A percentile compares a stretch with the other conserved stretches of the same genome.
Evolutionary conservation across 1,140 invertebrate genomes (phyloP).

Genomic region (Drosophila bipectinata): DNA sequence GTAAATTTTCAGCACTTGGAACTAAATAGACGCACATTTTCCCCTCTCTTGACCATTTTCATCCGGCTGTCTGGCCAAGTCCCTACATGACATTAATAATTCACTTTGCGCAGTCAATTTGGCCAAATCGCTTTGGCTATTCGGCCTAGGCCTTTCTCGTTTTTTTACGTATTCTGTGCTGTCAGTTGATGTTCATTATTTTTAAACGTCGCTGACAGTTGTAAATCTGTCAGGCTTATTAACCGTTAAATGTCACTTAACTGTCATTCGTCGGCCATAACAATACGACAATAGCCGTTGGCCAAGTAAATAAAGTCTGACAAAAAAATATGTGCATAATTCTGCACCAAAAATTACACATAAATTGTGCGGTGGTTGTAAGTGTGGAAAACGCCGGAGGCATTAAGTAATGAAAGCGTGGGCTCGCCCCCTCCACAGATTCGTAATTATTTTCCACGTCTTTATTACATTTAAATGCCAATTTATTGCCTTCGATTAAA

Average conservation of each 20-base stretch:
- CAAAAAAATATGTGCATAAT: slow-evolving; percentile 75
- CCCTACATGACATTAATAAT: slow-evolving; percentile 78
- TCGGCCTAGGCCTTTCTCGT: slow-evolving; percentile 18
- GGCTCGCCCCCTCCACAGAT: slow-evolving; percentile 25
- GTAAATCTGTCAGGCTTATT: slow-evolving; percentile 83
- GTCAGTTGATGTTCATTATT: slow-evolving; percentile 74
- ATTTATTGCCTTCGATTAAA: slow-evolving; percentile 82
- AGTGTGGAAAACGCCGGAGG: slow-evolving; percentile 25
- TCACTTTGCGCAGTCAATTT: slow-evolving; percentile 81
- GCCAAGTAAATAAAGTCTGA: slow-evolving; percentile 47
- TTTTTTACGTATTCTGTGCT: slow-evolving; percentile 16
- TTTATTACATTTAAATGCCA: slow-evolving; percentile 83
- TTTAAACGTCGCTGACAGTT: slow-evolving; percentile 78
- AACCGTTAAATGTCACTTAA: slow-evolving; percentile 83
- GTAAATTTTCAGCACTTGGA: slow-evolving; percentile 79
- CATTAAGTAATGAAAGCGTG: slow-evolving; percentile 62
- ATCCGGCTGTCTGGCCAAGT: slow-evolving; percentile 8
- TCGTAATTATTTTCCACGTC: slow-evolving; percentile 77
- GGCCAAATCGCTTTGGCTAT: slow-evolving; percentile 72
- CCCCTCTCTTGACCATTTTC: neutral
- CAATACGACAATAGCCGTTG: slow-evolving; percentile 38
- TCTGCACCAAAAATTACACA: slow-evolving; percentile 59
- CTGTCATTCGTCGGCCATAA: slow-evolving; percentile 69
- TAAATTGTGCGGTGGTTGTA: slow-evolving; percentile 31
- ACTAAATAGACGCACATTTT: slow-evolving; percentile 79